These are phyloP conservation scores for Diogma glabrata DNA, from an alignment of 2,888 invertebrate species.

Conservation along the genomic window DNA sequence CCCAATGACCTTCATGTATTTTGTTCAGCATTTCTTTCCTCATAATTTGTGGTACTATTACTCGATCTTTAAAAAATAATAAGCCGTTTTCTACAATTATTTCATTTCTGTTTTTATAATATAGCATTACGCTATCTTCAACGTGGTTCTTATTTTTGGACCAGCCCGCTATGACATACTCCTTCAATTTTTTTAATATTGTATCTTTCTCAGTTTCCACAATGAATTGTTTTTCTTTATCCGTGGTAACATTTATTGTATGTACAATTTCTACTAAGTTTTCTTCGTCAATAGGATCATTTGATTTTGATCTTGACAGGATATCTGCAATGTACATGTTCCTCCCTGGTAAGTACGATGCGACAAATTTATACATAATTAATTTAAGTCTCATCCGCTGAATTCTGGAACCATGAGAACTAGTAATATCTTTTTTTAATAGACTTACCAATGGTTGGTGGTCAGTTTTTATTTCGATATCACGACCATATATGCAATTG, in stretches of 20 bases:
- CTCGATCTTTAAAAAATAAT: constrained; percentile 1
- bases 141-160: neutral
- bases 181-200: neutral
- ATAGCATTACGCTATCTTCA: neutral
- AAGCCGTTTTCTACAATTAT: constrained; percentile 4
- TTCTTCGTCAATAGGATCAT: neutral
- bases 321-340: no score
- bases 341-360: no score
- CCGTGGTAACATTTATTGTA: neutral
- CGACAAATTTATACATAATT: no score
- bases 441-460: no score
- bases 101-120: neutral
- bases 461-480: no score
- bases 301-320: no score
- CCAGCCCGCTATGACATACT: neutral
- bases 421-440: no score
- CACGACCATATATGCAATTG: no score
- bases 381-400: no score
- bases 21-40: neutral
- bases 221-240: neutral
- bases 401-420: no score
- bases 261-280: neutral
- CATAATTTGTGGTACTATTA: neutral
- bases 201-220: neutral
- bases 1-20: neutral